Base-by-base conservation (phyloP, 1,140 invertebrate species). In the Heliothis subflexa region DNA sequence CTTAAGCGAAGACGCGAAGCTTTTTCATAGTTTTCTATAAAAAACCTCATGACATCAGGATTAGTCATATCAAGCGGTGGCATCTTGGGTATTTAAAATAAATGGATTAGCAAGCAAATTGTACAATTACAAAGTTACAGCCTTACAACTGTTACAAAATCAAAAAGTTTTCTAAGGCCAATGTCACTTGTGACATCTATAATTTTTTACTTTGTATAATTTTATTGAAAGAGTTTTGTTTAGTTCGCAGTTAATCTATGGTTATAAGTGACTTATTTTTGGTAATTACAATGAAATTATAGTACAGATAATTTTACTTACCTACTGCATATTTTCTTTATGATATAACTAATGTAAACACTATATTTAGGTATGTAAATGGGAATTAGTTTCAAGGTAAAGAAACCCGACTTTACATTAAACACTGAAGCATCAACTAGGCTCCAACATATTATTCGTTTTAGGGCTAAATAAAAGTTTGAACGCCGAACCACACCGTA, bases 1-100 rank as follows among this genome's bases (percentile, higher is more conserved):
- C 81, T 86, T 78, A 84, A 57, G 3, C 85, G 83, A 50, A 85
- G 74, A 16, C 77, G 62, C 2, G 75, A 55, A 40, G 85, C 83
- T 40, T 86, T 88, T 14, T 88, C 86, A 74, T 85, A 86, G 50
- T 33, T 83, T 70, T 88, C 85, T n/a, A 82, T 50, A 7, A 88
- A 71, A 64, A 88, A 88, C 57, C 81, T 86, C 61, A 86, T 86
- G 0, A 83, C 49, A 25, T 82, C 82, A 0, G 86, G 85, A 59
- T 88, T 85, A n/a, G 81, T 88, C 14, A 86, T 83, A 74, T 88
- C 86, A 11, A 84, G 50, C 3, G 78, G 33, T 50, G 85, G 85
- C 86, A 88, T 88, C 68, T 79, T 80, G 28, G 14, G n/a, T 73
- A 57, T 33, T 64, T 52, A 47, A 47, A 59, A 73, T 25, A 21